Conservation (phyloP, 2,888 invertebrate species). For the Aphidoletes aphidimyza region DNA sequence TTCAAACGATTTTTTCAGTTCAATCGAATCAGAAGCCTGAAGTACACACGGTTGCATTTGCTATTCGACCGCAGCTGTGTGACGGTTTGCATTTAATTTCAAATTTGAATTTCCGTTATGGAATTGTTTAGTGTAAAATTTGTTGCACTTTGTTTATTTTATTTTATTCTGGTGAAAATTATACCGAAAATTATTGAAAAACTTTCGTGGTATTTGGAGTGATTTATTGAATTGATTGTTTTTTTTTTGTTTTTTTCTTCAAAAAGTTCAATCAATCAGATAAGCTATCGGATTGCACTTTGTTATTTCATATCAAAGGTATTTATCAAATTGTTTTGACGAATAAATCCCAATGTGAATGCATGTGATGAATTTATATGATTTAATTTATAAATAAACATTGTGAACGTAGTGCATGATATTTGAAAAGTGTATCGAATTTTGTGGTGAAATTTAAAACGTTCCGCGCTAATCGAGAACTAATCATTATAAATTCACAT, state of each 20-base stretch:
- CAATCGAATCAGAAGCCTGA: background rate
- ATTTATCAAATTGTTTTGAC: too few relatives aligned
- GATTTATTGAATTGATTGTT: background rate
- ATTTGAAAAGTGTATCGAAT: too few relatives aligned
- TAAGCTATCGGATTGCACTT: too few relatives aligned
- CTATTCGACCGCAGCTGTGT: background rate
- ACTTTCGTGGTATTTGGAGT: background rate
- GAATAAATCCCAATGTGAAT: too few relatives aligned
- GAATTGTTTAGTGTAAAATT: constrained; percentile 60
- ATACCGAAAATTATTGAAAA: background rate
- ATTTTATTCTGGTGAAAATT: constrained; percentile 59
- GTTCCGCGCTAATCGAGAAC: too few relatives aligned
- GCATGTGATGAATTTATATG: too few relatives aligned
- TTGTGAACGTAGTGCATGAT: too few relatives aligned
- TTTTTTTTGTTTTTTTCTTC: background rate
- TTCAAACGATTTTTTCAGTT: constrained; percentile 24
- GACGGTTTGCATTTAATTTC: constrained; percentile 9
- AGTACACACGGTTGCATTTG: too few relatives aligned
- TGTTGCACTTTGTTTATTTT: constrained; percentile 59
- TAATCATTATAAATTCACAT: background rate
- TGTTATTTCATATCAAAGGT: too few relatives aligned
- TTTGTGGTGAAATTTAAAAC: too few relatives aligned
- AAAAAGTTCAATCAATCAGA: too few relatives aligned
- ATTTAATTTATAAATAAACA: too few relatives aligned
- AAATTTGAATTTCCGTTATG: constrained; percentile 58